A percentile compares a stretch with the other conserved stretches of the same genome.
Conservation (phyloP, 2,113 vertebrate species). For the Noctilio leporinus region DNA sequence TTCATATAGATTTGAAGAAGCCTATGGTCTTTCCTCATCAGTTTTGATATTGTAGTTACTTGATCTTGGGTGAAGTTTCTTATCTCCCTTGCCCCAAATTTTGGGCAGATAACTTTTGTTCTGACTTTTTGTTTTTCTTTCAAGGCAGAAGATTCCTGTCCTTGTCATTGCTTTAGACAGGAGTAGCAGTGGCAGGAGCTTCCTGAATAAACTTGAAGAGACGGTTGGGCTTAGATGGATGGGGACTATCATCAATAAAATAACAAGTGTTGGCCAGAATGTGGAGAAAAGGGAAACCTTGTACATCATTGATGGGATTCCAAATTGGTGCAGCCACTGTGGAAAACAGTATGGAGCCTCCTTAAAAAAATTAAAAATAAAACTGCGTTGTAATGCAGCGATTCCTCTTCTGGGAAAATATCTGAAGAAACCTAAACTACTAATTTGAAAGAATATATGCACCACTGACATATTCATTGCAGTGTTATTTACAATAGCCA, state of each 20-base stretch:
- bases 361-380: background rate
- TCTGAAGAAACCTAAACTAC: background rate
- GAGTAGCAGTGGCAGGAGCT: background rate
- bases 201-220: background rate
- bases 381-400: background rate
- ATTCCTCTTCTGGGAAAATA: background rate
- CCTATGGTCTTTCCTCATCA: background rate
- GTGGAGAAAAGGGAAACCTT: background rate
- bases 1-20: background rate
- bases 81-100: background rate
- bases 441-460: background rate
- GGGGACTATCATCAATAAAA: background rate
- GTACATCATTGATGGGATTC: background rate
- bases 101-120: background rate
- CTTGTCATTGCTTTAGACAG: background rate
- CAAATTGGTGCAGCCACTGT: background rate
- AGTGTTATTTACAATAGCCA: background rate
- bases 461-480: background rate
- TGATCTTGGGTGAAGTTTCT: background rate
- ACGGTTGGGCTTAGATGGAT: background rate
- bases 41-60: background rate
- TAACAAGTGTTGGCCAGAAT: background rate
- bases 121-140: background rate
- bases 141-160: background rate
- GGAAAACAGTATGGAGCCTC: background rate